Evolutionary conservation across 2,113 vertebrate species (phyloP).

Genomic region (Carollia perspicillata): DNA sequence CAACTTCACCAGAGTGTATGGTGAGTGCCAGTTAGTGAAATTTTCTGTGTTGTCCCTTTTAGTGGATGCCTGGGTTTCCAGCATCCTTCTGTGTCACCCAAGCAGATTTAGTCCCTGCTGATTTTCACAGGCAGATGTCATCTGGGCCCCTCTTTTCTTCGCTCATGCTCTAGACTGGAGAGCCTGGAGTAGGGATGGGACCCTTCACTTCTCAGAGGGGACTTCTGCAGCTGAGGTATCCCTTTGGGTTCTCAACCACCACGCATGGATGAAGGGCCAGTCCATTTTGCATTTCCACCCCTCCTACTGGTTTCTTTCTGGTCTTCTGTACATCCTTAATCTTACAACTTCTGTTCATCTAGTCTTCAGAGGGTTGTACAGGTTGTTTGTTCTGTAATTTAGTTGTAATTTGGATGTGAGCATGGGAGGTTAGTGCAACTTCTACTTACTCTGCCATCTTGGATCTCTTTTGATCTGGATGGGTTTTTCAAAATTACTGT

Average conservation of each 20-base stretch:
- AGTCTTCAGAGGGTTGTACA: background rate
- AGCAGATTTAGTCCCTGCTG: background rate
- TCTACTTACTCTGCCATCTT: background rate
- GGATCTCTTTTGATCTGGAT: background rate
- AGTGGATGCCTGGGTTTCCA: background rate
- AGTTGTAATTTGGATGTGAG: background rate
- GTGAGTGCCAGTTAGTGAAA: background rate
- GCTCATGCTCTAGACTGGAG: background rate
- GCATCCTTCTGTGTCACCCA: background rate
- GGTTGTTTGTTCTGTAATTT: background rate
- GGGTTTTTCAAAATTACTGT: background rate
- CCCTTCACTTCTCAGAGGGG: background rate
- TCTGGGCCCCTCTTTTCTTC: background rate
- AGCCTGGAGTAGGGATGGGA: background rate
- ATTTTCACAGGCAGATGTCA: background rate
- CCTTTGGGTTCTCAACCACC: background rate
- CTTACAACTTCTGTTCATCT: background rate
- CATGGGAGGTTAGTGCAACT: background rate
- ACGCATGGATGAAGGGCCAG: background rate
- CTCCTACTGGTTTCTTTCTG: background rate
- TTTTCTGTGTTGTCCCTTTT: background rate
- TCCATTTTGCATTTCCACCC: background rate
- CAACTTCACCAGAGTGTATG: background rate
- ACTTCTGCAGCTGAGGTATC: background rate
- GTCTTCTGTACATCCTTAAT: background rate